Percentiles rank a stretch among this genome's conserved stretches.
Conservation (phyloP, 2,888 invertebrate species). For the Drosophila crucigera region DNA sequence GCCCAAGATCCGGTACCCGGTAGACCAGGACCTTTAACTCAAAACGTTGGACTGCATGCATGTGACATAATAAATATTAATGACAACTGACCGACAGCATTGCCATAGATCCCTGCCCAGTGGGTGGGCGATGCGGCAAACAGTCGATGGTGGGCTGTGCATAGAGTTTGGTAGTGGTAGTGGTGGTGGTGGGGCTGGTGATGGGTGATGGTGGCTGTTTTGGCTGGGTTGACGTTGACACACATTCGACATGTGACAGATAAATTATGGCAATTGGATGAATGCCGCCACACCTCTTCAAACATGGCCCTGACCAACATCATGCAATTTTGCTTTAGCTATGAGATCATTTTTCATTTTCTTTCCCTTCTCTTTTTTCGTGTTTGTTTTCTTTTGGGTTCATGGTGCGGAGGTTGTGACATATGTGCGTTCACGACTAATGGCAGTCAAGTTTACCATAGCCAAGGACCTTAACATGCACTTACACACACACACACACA, state of each 20-base stretch:
- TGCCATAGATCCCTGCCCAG: slow-evolving; percentile 59
- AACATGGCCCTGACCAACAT: slow-evolving; percentile 42
- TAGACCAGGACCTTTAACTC: slow-evolving; percentile 41
- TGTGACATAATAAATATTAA: slow-evolving; percentile 83
- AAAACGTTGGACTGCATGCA: slow-evolving; percentile 57
- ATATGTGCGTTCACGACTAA: slow-evolving; percentile 62
- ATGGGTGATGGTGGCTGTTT: slow-evolving; percentile 16
- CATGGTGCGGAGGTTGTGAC: slow-evolving; percentile 54
- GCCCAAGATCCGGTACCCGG: slow-evolving; percentile 6
- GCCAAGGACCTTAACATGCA: slow-evolving; percentile 28
- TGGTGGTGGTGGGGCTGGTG: background rate
- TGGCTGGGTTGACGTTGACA: slow-evolving; percentile 62
- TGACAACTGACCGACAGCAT: slow-evolving; percentile 79
- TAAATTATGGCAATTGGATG: slow-evolving; percentile 78
- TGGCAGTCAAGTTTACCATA: slow-evolving; percentile 57
- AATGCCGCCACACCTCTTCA: slow-evolving; percentile 63
- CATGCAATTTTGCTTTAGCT: slow-evolving; percentile 53
- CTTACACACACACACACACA: background rate
- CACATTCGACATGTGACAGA: slow-evolving; percentile 81
- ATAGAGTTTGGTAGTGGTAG: background rate
- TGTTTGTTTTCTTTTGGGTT: slow-evolving; percentile 44
- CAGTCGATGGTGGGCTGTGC: slow-evolving; percentile 1
- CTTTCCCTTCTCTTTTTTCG: slow-evolving; percentile 14
- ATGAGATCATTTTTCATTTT: slow-evolving; percentile 73
- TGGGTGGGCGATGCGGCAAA: slow-evolving; percentile 46